phyloP scores from a whole-genome alignment of 2,888 invertebrate genomes.

The Anarsia innoxiella region DNA sequence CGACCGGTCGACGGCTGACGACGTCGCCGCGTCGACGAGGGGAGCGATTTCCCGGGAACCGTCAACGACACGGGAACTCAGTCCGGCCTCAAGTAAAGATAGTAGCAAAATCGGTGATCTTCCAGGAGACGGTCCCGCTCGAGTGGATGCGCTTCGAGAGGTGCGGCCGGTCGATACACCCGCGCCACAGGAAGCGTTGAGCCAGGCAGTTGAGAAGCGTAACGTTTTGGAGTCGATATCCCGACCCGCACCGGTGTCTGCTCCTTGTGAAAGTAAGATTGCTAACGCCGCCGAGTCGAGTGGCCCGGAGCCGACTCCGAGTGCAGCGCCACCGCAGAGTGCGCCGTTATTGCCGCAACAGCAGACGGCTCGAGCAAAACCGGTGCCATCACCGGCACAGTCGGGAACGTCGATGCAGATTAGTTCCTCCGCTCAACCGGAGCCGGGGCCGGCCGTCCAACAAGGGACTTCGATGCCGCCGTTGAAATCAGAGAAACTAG shows the following conservation, averaged over 20 bases:
- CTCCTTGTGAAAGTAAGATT: too few species aligned
- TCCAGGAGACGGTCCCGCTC: conserved; percentile 27
- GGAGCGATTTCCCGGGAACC: conserved; percentile 36
- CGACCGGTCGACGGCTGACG: conserved; percentile 32
- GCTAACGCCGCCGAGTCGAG: background rate
- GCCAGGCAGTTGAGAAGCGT: conserved; percentile 1
- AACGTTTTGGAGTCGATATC: conserved; percentile 8
- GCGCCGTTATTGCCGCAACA: background rate
- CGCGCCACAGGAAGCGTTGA: conserved; percentile 6
- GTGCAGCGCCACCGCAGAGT: conserved; percentile 1
- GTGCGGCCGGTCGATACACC: conserved; percentile 11
- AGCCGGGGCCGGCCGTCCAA: background rate
- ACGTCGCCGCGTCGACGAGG: conserved; percentile 29
- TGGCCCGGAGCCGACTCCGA: too few species aligned
- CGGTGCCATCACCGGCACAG: too few species aligned
- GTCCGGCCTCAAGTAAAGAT: conserved; percentile 40
- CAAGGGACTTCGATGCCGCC: background rate
- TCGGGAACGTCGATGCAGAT: background rate
- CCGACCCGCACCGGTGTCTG: conserved; percentile 1
- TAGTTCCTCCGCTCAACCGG: background rate
- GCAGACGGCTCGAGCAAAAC: too few species aligned
- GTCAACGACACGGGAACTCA: conserved; percentile 41
- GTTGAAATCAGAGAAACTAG: background rate
- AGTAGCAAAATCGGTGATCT: conserved; percentile 36
- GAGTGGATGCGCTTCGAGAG: conserved; percentile 14